These are phyloP conservation scores for Pedionomus torquatus DNA, from an alignment of 2,113 vertebrate genomes.

Conservation along the genomic window DNA sequence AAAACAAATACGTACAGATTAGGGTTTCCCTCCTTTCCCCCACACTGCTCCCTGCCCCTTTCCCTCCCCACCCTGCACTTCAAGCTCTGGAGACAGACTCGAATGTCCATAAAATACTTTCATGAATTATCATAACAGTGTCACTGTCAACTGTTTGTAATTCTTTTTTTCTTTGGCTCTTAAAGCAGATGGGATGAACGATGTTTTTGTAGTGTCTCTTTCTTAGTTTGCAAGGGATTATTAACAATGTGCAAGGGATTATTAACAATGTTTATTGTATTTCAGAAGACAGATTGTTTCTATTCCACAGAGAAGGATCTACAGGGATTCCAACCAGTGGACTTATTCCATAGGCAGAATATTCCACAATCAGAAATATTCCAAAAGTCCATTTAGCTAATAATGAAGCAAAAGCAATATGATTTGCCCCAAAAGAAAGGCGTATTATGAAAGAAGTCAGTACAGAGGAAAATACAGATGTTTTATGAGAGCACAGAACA, in stretches of 20 bases:
- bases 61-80: fast-evolving
- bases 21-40: neutral
- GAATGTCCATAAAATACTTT: neutral
- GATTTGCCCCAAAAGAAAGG: neutral
- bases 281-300: neutral
- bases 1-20: neutral
- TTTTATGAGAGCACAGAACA: neutral
- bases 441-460: neutral
- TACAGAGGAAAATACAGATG: neutral
- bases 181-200: neutral
- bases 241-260: neutral
- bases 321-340: neutral
- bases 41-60: too few relatives aligned
- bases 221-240: too few relatives aligned
- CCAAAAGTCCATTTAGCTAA: neutral
- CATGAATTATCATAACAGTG: neutral
- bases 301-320: neutral
- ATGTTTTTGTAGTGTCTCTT: neutral
- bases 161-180: neutral
- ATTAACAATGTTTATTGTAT: neutral
- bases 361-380: neutral
- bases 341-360: neutral
- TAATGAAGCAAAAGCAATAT: neutral
- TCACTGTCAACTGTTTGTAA: neutral
- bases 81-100: neutral